Conservation (phyloP, 1,140 invertebrate genomes). For the Drosophila lacertosa region DNA sequence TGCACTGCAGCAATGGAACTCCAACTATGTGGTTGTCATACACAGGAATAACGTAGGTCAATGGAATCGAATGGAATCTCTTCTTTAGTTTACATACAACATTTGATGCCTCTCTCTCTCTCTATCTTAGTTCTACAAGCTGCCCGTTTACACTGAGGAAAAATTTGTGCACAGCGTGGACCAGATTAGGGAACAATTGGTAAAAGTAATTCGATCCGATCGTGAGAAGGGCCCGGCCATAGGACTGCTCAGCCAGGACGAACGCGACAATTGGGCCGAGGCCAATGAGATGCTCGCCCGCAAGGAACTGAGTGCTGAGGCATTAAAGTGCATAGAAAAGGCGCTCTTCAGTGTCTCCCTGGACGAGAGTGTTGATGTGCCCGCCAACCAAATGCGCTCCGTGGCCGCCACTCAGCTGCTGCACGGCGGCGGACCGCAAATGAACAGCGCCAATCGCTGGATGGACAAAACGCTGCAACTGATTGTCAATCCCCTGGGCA, state of each 20-base stretch:
- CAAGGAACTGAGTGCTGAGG: slow-evolving; percentile 86
- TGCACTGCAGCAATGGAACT: slow-evolving; percentile 86
- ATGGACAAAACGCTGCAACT: slow-evolving; percentile 95
- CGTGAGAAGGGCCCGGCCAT: slow-evolving; percentile 85
- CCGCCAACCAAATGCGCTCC: slow-evolving; percentile 53
- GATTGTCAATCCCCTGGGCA: slow-evolving; percentile 92
- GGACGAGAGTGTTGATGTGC: slow-evolving; percentile 86
- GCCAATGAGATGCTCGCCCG: slow-evolving; percentile 86
- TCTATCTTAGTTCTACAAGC: slow-evolving; percentile 88
- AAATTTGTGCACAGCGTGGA: slow-evolving; percentile 58
- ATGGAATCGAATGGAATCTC: no score
- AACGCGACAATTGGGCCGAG: slow-evolving; percentile 92
- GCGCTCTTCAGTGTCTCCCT: slow-evolving; percentile 93
- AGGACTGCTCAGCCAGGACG: slow-evolving; percentile 92
- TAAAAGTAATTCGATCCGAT: slow-evolving; percentile 85
- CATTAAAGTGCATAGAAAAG: slow-evolving; percentile 88
- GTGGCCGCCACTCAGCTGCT: slow-evolving; percentile 87
- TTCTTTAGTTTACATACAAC: no score
- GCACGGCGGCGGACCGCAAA: slow-evolving; percentile 88
- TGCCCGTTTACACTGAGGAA: slow-evolving; percentile 88
- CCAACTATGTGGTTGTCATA: slow-evolving; percentile 90
- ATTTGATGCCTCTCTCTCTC: not conserved
- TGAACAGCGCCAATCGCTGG: slow-evolving; percentile 93
- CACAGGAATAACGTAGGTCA: slow-evolving; percentile 93
- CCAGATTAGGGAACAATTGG: slow-evolving; percentile 74